phyloP scores from a whole-genome alignment of 2,113 vertebrate species.

The Columba livia region DNA sequence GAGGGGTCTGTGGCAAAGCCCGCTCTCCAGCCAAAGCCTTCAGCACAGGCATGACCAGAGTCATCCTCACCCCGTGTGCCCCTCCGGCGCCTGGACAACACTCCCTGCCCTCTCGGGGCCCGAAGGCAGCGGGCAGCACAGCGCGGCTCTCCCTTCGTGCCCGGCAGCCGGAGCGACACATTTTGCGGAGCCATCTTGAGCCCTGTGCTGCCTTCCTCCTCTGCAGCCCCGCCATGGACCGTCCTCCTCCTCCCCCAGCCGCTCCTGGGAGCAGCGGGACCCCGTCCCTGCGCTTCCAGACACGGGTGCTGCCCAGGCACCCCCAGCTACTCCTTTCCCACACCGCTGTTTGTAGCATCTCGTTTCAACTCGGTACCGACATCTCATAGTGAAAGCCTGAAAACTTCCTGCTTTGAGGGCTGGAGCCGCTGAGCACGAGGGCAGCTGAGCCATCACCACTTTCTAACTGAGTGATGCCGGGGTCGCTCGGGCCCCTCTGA shows the following conservation, averaged over 20 bases:
- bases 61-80: fast-evolving
- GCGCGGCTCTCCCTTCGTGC: not conserved
- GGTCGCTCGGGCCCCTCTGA: not conserved
- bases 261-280: fast-evolving
- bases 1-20: not conserved
- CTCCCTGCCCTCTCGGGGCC: not conserved
- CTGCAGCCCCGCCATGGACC: fast-evolving
- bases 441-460: not conserved
- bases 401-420: conserved; percentile 1
- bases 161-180: not conserved
- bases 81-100: fast-evolving
- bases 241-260: not conserved
- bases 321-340: not conserved
- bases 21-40: not conserved
- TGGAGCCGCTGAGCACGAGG: fast-evolving
- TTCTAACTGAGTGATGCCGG: not conserved
- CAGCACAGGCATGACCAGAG: fast-evolving
- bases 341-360: not conserved
- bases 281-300: not conserved
- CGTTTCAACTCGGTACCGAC: not conserved
- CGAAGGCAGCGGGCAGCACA: fast-evolving
- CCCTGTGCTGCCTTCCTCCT: not conserved
- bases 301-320: fast-evolving
- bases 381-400: not conserved
- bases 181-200: conserved; percentile 8